A percentile compares a stretch with the other conserved stretches of the same genome.
Evolutionary conservation across 1,140 invertebrate genomes (phyloP).

Genomic region (Solen grandis): DNA sequence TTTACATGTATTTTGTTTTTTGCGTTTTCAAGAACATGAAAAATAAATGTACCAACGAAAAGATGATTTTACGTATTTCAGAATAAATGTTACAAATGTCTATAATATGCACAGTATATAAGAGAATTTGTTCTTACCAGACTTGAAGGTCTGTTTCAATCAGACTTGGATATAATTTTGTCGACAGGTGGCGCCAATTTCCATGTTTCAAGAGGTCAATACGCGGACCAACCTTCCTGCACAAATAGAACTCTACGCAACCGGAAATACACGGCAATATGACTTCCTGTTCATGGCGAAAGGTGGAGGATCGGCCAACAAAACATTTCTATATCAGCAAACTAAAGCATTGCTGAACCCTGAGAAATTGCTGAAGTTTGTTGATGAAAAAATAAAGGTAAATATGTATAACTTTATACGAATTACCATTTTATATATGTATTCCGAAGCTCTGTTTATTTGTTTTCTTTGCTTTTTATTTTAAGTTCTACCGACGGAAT

Average conservation of each 20-base stretch:
- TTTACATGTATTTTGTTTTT: too few relatives aligned
- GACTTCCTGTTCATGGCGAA: conserved; percentile 81
- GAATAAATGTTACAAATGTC: too few relatives aligned
- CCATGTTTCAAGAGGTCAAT: conserved; percentile 80
- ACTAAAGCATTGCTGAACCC: conserved; percentile 81
- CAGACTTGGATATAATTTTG: too few relatives aligned
- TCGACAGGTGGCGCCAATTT: conserved; percentile 80
- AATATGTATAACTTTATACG: not conserved
- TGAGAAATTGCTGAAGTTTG: conserved; percentile 78
- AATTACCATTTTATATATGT: not conserved
- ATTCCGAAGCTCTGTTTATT: too few relatives aligned
- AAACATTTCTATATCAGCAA: conserved; percentile 80
- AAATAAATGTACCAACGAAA: too few relatives aligned
- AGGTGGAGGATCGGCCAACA: conserved; percentile 81
- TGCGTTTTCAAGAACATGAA: too few relatives aligned
- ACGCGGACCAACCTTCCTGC: conserved; percentile 81
- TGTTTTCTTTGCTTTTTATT: too few relatives aligned
- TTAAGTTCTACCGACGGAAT: too few relatives aligned
- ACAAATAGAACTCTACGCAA: conserved; percentile 81
- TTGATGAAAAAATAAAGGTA: conserved; percentile 81
- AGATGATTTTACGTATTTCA: too few relatives aligned
- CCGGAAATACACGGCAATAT: conserved; percentile 73
- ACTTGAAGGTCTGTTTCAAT: too few relatives aligned
- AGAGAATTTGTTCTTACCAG: too few relatives aligned
- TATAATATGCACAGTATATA: too few relatives aligned